Evolutionary conservation across 2,888 invertebrate genomes (phyloP).

Genomic region (Mythimna lalbum): DNA sequence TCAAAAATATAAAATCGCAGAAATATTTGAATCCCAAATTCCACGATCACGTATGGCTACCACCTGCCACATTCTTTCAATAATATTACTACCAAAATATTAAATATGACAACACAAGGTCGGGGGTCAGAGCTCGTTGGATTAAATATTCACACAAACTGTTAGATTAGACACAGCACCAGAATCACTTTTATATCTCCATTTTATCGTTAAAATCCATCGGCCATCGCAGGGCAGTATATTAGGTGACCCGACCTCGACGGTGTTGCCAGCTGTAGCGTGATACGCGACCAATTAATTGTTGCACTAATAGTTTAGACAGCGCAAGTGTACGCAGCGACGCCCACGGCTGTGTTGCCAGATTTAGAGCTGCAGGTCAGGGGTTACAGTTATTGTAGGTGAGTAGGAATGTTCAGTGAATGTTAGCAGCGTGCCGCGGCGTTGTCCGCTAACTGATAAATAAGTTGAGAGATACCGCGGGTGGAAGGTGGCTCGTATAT

Average conservation of each 20-base stretch:
- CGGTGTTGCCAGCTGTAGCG: conserved; percentile 34
- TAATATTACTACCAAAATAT: conserved; percentile 45
- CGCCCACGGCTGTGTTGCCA: conserved; percentile 42
- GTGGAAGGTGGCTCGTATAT: conserved; percentile 40
- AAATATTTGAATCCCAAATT: conserved; percentile 14
- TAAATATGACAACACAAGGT: conserved; percentile 32
- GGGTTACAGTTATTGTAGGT: conserved; percentile 46
- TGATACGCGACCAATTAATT: conserved; percentile 60
- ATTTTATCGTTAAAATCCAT: conserved; percentile 52
- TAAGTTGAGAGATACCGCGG: conserved; percentile 45
- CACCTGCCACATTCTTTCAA: conserved; percentile 24
- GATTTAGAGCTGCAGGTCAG: conserved; percentile 51
- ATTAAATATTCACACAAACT: conserved; percentile 53
- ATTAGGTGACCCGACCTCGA: conserved; percentile 45
- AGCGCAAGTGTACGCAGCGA: conserved; percentile 38
- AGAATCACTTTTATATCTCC: conserved; percentile 59
- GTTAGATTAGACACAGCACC: conserved; percentile 11
- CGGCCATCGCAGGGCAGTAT: conserved; percentile 35
- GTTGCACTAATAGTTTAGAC: conserved; percentile 45
- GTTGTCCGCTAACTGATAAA: conserved; percentile 48
- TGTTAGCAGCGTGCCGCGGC: conserved; percentile 40
- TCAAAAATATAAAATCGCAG: background rate
- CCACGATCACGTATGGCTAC: background rate
- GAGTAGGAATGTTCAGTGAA: conserved; percentile 46
- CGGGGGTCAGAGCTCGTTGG: conserved; percentile 41